Conservation (phyloP, 2,888 invertebrate genomes). For the Philaethria dido region DNA sequence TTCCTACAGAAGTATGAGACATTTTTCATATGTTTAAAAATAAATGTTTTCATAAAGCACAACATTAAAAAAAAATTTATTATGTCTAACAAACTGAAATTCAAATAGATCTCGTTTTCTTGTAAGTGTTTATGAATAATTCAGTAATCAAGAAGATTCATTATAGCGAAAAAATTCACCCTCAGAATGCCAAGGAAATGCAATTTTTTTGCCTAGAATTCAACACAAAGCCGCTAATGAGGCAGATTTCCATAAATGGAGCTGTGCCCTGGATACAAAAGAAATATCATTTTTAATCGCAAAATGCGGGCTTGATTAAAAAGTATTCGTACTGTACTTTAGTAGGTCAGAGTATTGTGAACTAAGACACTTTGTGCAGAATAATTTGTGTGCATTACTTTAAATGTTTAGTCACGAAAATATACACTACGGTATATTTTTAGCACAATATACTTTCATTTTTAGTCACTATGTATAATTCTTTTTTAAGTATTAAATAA, state of each 20-base stretch:
- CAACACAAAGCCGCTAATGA: conserved; percentile 35
- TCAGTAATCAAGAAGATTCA: background rate
- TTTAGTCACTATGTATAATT: background rate
- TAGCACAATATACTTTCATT: background rate
- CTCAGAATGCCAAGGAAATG: background rate
- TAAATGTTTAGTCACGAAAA: background rate
- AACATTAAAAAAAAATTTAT: no score
- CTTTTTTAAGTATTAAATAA: no score
- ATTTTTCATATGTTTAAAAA: background rate
- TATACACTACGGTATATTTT: background rate
- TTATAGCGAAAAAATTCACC: background rate
- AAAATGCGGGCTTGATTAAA: conserved; percentile 26
- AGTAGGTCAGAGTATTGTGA: conserved; percentile 18
- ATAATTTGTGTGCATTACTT: background rate
- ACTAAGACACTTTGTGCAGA: background rate
- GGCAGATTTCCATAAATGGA: conserved; percentile 23
- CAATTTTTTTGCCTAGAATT: conserved; percentile 13
- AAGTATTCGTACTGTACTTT: conserved; percentile 23
- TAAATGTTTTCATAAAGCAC: no score
- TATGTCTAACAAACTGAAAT: background rate
- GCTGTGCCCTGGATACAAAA: conserved; percentile 29
- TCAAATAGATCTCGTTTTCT: background rate
- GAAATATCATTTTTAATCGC: conserved; percentile 32
- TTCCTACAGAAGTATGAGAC: no score
- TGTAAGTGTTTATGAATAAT: conserved; percentile 11